Base-by-base conservation (phyloP, 2,113 vertebrate genomes). In the Plecotus auritus region DNA sequence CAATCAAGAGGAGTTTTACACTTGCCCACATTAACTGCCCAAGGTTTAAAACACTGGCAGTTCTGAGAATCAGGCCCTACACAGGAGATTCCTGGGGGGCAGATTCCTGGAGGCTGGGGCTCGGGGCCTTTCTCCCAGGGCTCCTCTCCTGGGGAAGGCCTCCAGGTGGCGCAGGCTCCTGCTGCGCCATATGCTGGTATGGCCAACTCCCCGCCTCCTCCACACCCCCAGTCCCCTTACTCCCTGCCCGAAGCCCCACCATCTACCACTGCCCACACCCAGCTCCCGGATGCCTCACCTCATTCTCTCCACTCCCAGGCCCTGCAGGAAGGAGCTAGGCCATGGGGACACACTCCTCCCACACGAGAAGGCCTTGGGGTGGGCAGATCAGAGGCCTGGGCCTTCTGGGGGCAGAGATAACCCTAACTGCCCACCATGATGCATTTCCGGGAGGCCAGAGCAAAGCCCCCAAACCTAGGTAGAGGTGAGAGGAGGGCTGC, bases 121-220 rank as follows among this genome's bases (percentile, higher is more conserved):
- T 42, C 35, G 40, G 88, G 83, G 77, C 40, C 10, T 13, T 1
- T 83, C 35, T 54, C 42, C 45, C 17, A 28, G 42, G n/a, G 59
- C 14, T 30, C 12, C 18, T 42, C 54, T 89, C 73, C 45, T 0
- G 0, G 40, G 42, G 42, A 42, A 23, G 73, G 45, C 13, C 23
- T 4, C 8, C 0, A 56, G 49, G 59, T 3, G 1, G 51, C 0
- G 0, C 17, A 51, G 64, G 42, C 2, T 42, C 16, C 51, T 9
- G 47, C 10, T 9, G 13, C 80, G 17, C n/a, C 40, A 28, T 0
- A 20, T 35, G 32, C 28, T 2, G 18, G 2, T 22, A 28, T 5
- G 10, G 54, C 32, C 66, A n/a, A 1, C 11, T 5, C 13, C 7
- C 17, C 4, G 59, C 59, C 59, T 12, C 23, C 59, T 12, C 59